Evolutionary conservation across 2,888 invertebrate genomes (phyloP), one percentile per base, ranked within the genome.

Genomic region (Eristalis arbustorum): DNA sequence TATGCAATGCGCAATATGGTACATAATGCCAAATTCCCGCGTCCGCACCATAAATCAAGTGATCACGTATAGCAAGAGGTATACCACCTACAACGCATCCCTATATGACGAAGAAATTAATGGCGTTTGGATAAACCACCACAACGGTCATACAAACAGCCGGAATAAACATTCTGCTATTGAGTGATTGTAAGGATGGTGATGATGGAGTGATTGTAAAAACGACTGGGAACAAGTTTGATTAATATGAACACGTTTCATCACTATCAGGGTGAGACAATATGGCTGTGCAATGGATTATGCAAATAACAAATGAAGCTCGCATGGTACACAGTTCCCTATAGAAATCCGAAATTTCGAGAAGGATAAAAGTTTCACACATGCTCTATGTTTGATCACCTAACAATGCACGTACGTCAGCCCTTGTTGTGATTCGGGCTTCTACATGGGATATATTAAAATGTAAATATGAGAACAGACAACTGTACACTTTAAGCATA

Each of bases 251-350:
- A 68, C 67, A 71, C 49, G 61, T 81, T 68, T 31, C 63, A 62
- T 73, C 57, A 68, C 69, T 83, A 73, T 49, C 63, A 25, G 11
- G 63, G 64, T 42, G 63, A 73, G 59, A 78, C 73, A 78, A 73
- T 63, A 59, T 69, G 72, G 49, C 63, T 68, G 49, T 56, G 67
- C 31, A 72, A 73, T 66, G 77, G 82, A 73, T 77, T 83, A 71
- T 83, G 77, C 72, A 73, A 83, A 83, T 77, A 62, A 68, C 40
- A 62, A 63, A 62, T 77, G 72, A 73, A 63, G 63, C 57, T 73
- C 42, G 34, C 62, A 63, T 68, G 71, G 37, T 62, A 49, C 72
- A 56, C 71, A 71, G 57, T 59, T 62, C 61, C 34, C 67, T 40
- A 34, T 25, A 62, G 62, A 37, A 56, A 63, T 14, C 49, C 42